These are phyloP conservation scores for Cepaea hortensis DNA, from an alignment of 2,888 invertebrate species.

Conservation along the genomic window DNA sequence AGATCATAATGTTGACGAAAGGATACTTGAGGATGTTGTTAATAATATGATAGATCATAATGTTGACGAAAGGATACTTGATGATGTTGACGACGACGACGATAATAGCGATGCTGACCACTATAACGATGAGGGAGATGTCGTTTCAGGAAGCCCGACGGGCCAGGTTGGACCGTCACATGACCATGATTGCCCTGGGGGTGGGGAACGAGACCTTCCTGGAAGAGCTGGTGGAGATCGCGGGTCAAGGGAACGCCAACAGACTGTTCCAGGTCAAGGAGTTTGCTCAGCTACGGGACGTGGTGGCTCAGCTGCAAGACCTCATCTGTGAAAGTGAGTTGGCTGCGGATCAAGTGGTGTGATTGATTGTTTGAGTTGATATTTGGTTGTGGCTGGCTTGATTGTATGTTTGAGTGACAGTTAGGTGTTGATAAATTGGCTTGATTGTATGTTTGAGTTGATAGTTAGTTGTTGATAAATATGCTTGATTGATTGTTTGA, in stretches of 20 bases:
- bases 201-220: slow-evolving; percentile 62
- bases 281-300: slow-evolving; percentile 48
- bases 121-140: no score
- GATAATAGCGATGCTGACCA: no score
- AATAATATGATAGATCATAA: no score
- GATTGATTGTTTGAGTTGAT: no score
- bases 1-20: no score
- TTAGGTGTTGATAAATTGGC: no score
- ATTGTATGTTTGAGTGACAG: no score
- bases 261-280: slow-evolving; percentile 49
- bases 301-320: slow-evolving; percentile 50
- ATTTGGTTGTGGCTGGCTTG: no score
- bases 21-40: no score
- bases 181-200: slow-evolving; percentile 64
- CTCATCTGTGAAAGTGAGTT: slow-evolving; percentile 52
- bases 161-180: slow-evolving; percentile 51
- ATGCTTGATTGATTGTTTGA: background rate
- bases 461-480: background rate
- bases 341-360: background rate
- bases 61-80: no score
- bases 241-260: slow-evolving; percentile 49
- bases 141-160: slow-evolving; percentile 21
- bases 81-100: no score
- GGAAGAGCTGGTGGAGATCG: slow-evolving; percentile 63
- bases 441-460: no score